Evolutionary conservation across 2,797 vertebrate species (phyloP).

Genomic region (Lateolabrax maculatus): DNA sequence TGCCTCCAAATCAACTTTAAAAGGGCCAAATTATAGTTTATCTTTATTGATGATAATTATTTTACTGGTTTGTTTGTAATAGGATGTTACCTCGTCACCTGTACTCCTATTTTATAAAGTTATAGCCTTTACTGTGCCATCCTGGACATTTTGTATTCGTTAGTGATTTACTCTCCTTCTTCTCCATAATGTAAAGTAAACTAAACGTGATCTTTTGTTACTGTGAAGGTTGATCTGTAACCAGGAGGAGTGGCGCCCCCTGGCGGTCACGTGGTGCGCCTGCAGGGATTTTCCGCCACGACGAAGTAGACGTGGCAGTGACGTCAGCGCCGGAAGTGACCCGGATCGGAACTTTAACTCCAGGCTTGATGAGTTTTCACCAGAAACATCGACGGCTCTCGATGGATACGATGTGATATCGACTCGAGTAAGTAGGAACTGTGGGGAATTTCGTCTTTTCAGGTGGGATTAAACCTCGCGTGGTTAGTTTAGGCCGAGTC

Average conservation of each 20-base stretch:
- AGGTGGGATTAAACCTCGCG: rapidly evolving
- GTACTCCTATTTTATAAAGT: too few species aligned
- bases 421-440: conserved; percentile 59
- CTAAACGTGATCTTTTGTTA: neutral
- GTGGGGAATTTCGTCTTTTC: neutral
- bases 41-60: neutral
- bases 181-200: neutral
- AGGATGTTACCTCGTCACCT: too few species aligned
- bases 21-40: too few species aligned
- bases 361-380: conserved; percentile 57
- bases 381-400: conserved; percentile 54
- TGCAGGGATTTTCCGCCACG: neutral
- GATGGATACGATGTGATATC: conserved; percentile 59
- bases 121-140: neutral
- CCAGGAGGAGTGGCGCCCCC: conserved; percentile 28
- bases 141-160: neutral
- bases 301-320: conserved; percentile 89
- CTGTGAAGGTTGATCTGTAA: too few species aligned
- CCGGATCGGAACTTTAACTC: conserved; percentile 85
- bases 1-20: neutral
- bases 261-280: rapidly evolving
- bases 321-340: conserved; percentile 86
- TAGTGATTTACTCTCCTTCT: neutral
- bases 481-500: conserved; percentile 20
- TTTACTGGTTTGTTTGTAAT: neutral